These are phyloP conservation scores for Setipinna tenuifilis DNA, from an alignment of 2,797 vertebrate species.

Conservation along the genomic window DNA sequence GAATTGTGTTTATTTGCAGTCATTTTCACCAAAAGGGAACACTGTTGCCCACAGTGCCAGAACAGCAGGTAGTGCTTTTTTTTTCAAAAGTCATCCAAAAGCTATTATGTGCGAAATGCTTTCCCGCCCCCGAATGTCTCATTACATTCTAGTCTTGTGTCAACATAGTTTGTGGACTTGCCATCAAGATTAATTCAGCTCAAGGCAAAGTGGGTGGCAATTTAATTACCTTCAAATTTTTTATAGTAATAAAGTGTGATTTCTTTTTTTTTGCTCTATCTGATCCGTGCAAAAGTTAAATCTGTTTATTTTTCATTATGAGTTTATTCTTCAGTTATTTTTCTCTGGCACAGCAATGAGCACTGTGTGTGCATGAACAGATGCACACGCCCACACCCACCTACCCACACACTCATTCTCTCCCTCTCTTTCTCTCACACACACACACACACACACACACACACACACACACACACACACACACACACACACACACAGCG, in stretches of 20 bases:
- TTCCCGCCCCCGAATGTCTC: neutral
- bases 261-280: neutral
- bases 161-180: neutral
- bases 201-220: constrained; percentile 58
- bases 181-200: constrained; percentile 18
- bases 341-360: constrained; percentile 47
- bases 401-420: neutral
- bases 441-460: neutral
- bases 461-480: neutral
- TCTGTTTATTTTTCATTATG: neutral
- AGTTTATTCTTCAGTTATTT: constrained; percentile 38
- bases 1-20: neutral
- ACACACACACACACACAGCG: constrained; percentile 29
- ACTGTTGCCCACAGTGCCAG: neutral
- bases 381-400: constrained; percentile 43
- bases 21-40: neutral
- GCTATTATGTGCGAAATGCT: neutral
- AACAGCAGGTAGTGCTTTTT: neutral
- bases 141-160: neutral
- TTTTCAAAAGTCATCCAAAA: neutral
- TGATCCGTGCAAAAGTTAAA: neutral
- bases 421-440: constrained; percentile 29
- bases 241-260: neutral
- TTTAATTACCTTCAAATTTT: constrained; percentile 48
- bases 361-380: constrained; percentile 9